These are phyloP conservation scores for Unio pictorum DNA, from an alignment of 2,888 invertebrate species.

Conservation along the genomic window DNA sequence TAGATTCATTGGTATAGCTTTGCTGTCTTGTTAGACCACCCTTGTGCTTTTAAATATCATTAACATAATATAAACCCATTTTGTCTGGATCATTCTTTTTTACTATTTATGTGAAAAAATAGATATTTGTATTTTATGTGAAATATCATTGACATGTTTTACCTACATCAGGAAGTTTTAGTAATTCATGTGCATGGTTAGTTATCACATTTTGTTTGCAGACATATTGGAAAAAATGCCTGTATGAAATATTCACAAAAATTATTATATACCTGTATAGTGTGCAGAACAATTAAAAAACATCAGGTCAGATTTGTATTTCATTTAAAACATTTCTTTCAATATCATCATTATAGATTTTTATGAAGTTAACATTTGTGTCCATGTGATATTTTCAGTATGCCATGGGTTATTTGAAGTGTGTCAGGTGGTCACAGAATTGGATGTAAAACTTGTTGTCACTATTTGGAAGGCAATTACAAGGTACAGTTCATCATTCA, in stretches of 20 bases:
- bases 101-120: too few relatives aligned
- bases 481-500: conserved; percentile 37
- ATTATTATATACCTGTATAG: neutral
- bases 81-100: too few relatives aligned
- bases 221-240: too few relatives aligned
- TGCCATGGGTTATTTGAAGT: conserved; percentile 58
- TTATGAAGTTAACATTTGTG: conserved; percentile 4
- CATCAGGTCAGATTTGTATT: neutral
- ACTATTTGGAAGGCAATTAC: conserved; percentile 65
- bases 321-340: neutral
- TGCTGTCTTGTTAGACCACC: too few relatives aligned
- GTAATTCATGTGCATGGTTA: neutral
- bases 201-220: conserved; percentile 1
- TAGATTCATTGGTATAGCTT: too few relatives aligned
- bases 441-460: conserved; percentile 64
- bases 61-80: too few relatives aligned
- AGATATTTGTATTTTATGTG: too few relatives aligned
- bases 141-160: too few relatives aligned
- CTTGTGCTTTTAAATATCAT: too few relatives aligned
- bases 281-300: neutral
- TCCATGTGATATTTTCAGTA: conserved; percentile 35
- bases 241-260: neutral
- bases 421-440: conserved; percentile 57
- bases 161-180: neutral
- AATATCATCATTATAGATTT: neutral